These are phyloP conservation scores for Campoletis raptor DNA, from an alignment of 2,888 invertebrate genomes.

Conservation along the genomic window DNA sequence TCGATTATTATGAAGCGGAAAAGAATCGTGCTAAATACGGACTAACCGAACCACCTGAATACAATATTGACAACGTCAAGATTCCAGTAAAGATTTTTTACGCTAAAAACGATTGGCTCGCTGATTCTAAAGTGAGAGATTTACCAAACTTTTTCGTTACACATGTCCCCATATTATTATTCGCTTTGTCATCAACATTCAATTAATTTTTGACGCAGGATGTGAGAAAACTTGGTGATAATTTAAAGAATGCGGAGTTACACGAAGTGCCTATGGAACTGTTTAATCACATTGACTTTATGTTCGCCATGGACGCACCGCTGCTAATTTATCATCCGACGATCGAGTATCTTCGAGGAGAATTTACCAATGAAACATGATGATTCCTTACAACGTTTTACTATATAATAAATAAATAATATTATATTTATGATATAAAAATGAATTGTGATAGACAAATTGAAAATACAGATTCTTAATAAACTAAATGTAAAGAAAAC, in stretches of 20 bases:
- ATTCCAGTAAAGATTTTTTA: constrained; percentile 89
- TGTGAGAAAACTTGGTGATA: constrained; percentile 86
- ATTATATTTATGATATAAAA: constrained; percentile 17
- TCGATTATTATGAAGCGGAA: constrained; percentile 85
- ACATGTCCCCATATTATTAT: constrained; percentile 7
- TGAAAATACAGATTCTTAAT: background rate
- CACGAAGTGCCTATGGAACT: constrained; percentile 75
- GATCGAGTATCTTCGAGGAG: constrained; percentile 67
- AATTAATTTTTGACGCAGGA: constrained; percentile 84
- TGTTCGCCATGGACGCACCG: constrained; percentile 75
- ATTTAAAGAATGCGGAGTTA: constrained; percentile 85
- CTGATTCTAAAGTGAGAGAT: constrained; percentile 82
- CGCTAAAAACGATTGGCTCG: constrained; percentile 88
- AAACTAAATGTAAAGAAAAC: background rate
- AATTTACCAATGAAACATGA: constrained; percentile 9
- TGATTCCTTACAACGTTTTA: constrained; percentile 1
- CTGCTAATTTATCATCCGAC: constrained; percentile 76
- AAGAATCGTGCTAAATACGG: constrained; percentile 87
- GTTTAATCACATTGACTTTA: constrained; percentile 79
- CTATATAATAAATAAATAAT: background rate
- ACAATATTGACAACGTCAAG: constrained; percentile 87
- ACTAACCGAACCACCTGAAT: constrained; percentile 86
- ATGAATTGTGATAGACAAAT: background rate
- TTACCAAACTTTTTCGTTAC: background rate
- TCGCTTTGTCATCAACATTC: background rate